Percentiles rank a stretch among this genome's conserved stretches.
These are phyloP conservation scores for Suillia variegata DNA, from an alignment of 2,888 invertebrate species.

Conservation along the genomic window DNA sequence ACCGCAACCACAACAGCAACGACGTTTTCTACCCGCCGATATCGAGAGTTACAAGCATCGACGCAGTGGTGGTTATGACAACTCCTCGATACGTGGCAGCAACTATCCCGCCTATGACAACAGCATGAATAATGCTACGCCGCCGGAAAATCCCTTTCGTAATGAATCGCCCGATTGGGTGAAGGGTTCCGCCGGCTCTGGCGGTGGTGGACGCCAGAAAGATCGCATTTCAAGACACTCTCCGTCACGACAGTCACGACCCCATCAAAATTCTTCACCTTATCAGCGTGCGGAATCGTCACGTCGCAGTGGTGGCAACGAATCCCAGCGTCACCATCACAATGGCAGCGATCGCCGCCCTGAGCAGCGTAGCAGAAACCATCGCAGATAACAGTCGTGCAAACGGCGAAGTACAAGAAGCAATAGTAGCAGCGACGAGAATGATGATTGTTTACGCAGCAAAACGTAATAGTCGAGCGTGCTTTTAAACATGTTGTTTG, in stretches of 20 bases:
- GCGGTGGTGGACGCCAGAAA: slow-evolving; percentile 9
- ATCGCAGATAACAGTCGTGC: slow-evolving; percentile 33
- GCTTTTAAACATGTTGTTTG: too few relatives aligned
- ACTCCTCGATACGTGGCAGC: slow-evolving; percentile 10
- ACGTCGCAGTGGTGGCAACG: slow-evolving; percentile 37
- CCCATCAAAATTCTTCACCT: slow-evolving; percentile 29
- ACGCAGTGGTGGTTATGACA: slow-evolving; percentile 4
- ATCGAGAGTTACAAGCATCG: slow-evolving; percentile 14
- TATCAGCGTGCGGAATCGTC: slow-evolving; percentile 27
- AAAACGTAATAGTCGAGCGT: too few relatives aligned
- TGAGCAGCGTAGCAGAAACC: slow-evolving; percentile 41
- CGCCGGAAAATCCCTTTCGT: slow-evolving; percentile 23
- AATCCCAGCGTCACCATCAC: slow-evolving; percentile 22
- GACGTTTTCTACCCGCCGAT: slow-evolving; percentile 62
- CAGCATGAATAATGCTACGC: slow-evolving; percentile 2
- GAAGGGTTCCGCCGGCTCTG: not conserved
- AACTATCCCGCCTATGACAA: slow-evolving; percentile 16
- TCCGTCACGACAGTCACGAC: slow-evolving; percentile 28
- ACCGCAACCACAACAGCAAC: slow-evolving; percentile 7
- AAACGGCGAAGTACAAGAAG: not conserved
- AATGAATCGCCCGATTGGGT: slow-evolving; percentile 14
- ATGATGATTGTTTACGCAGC: too few relatives aligned
- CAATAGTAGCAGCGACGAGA: not conserved
- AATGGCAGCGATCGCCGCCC: slow-evolving; percentile 43
- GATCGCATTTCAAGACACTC: slow-evolving; percentile 29